Conservation (phyloP, 2,888 invertebrate genomes). For the Drosophila macrospina region DNA sequence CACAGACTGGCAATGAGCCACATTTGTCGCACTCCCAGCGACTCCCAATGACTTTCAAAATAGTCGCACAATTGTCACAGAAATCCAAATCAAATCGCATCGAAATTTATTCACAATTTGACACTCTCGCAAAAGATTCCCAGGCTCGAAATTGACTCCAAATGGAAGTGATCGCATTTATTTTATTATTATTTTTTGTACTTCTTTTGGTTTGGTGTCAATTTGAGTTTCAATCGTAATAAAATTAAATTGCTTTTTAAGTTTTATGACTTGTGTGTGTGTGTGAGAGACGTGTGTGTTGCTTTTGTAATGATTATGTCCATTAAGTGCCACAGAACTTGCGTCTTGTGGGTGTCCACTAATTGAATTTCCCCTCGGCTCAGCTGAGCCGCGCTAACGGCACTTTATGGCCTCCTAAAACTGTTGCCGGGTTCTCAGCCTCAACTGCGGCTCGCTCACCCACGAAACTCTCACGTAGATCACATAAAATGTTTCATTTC, state of each 20-base stretch:
- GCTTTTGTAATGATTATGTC: slow-evolving; percentile 60
- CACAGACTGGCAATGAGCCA: slow-evolving; percentile 35
- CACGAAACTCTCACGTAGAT: slow-evolving; percentile 34
- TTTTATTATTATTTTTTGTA: slow-evolving; percentile 2
- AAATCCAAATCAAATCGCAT: slow-evolving; percentile 19
- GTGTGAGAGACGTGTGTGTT: slow-evolving; percentile 10
- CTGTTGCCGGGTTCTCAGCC: slow-evolving; percentile 29
- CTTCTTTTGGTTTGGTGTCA: slow-evolving; percentile 51
- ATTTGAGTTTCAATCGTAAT: slow-evolving; percentile 68
- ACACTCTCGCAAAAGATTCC: slow-evolving; percentile 47
- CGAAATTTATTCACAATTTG: slow-evolving; percentile 46
- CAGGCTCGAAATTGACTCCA: slow-evolving; percentile 50
- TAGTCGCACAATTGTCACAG: slow-evolving; percentile 49
- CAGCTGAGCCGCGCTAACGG: slow-evolving; percentile 60
- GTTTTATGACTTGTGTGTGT: slow-evolving; percentile 31
- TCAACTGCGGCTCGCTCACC: background rate
- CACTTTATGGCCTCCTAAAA: slow-evolving; percentile 47
- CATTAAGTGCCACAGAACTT: slow-evolving; percentile 57
- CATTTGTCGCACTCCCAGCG: slow-evolving; percentile 38
- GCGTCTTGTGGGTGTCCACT: slow-evolving; percentile 70
- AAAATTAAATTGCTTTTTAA: slow-evolving; percentile 76
- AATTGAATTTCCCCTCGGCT: slow-evolving; percentile 77
- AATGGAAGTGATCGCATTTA: slow-evolving; percentile 44
- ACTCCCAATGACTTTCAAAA: slow-evolving; percentile 59
- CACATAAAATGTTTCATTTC: slow-evolving; percentile 60